Evolutionary conservation across 2,888 invertebrate species (phyloP).

Genomic region (Hymenopus coronatus): DNA sequence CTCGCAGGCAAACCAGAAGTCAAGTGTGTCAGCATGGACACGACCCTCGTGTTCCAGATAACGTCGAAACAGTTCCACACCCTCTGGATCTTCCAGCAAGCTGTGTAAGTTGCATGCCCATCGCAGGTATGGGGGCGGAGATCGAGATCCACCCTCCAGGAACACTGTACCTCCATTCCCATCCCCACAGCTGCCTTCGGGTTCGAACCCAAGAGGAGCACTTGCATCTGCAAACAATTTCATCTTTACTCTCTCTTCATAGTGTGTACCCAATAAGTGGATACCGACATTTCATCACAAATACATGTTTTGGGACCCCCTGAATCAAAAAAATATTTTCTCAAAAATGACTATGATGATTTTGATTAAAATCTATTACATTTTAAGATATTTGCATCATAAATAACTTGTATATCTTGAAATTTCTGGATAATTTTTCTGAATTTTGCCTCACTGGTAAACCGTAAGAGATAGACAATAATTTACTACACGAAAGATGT

Average conservation of each 20-base stretch:
- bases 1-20: conserved; percentile 94
- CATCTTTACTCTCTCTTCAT: too few relatives aligned
- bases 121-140: conserved; percentile 72
- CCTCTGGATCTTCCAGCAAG: conserved; percentile 84
- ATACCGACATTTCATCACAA: background rate
- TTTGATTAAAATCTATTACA: too few relatives aligned
- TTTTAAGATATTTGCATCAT: too few relatives aligned
- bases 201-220: conserved; percentile 56
- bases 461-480: too few relatives aligned
- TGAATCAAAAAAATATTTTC: too few relatives aligned
- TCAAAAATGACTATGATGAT: too few relatives aligned
- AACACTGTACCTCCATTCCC: conserved; percentile 40
- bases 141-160: conserved; percentile 42
- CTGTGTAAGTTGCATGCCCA: conserved; percentile 86
- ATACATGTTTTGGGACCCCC: too few relatives aligned
- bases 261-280: too few relatives aligned
- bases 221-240: conserved; percentile 36
- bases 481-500: too few relatives aligned
- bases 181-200: conserved; percentile 54
- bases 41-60: conserved; percentile 76
- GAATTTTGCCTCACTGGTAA: too few relatives aligned
- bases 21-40: conserved; percentile 75
- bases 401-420: too few relatives aligned
- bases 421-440: too few relatives aligned
- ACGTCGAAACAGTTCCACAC: conserved; percentile 78